Percentiles rank a stretch among this genome's conserved stretches.
Evolutionary conservation across 2,888 invertebrate genomes (phyloP).

Genomic region (Villa cingulata): DNA sequence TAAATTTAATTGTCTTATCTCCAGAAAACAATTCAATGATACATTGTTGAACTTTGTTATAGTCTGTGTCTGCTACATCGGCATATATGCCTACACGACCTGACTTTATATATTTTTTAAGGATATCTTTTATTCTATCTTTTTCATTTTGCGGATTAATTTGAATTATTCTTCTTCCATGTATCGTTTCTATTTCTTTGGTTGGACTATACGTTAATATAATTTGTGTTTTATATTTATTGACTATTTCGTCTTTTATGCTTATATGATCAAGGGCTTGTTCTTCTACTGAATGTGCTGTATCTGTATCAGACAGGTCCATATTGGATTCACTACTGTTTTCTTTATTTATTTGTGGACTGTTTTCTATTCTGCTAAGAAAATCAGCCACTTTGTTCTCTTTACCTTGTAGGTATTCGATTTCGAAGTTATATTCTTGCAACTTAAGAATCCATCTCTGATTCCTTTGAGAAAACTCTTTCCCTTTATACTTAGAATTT

Average conservation of each 20-base stretch:
- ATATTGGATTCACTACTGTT: too few relatives aligned
- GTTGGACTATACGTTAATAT: conserved; percentile 10
- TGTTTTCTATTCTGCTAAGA: too few relatives aligned
- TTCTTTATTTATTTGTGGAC: too few relatives aligned
- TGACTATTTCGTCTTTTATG: conserved; percentile 9
- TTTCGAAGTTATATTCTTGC: too few relatives aligned
- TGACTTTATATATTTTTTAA: conserved; percentile 3
- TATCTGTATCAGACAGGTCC: too few relatives aligned
- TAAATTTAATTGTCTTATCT: too few relatives aligned
- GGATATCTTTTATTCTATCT: too few relatives aligned
- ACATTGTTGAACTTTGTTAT: conserved; percentile 9
- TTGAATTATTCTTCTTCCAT: too few relatives aligned
- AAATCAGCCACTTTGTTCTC: conserved; percentile 1
- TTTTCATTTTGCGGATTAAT: too few relatives aligned
- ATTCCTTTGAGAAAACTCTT: too few relatives aligned
- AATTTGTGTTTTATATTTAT: conserved; percentile 12
- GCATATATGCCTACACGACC: conserved; percentile 4
- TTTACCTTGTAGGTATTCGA: conserved; percentile 1
- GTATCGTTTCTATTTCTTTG: neutral
- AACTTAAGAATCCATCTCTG: too few relatives aligned
- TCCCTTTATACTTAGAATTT: conserved; percentile 12
- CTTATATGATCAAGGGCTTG: conserved; percentile 1
- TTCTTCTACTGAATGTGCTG: neutral
- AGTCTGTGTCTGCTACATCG: conserved; percentile 3
- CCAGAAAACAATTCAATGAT: too few relatives aligned